phyloP scores from a whole-genome alignment of 2,113 vertebrate genomes.

The Astatotilapia flaviijosephi region DNA sequence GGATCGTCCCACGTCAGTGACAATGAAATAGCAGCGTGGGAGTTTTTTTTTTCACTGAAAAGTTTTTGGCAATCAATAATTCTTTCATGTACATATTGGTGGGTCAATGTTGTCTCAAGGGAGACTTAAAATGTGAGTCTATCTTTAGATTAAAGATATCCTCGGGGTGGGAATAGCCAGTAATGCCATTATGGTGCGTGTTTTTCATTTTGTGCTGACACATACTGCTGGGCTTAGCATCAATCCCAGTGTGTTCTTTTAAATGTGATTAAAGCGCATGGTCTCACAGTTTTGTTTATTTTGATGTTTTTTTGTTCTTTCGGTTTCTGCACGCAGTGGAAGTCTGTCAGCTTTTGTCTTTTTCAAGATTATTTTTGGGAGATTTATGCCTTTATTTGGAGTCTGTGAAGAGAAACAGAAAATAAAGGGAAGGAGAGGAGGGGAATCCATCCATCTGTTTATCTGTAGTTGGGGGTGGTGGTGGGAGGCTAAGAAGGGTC shows the following conservation, averaged over 20 bases:
- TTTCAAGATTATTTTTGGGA: not conserved
- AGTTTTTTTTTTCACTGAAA: not conserved
- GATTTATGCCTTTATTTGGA: not conserved
- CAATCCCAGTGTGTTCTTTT: not conserved
- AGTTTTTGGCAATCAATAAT: not conserved
- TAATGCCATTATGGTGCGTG: not conserved
- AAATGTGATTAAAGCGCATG: not conserved
- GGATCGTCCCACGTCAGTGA: not conserved
- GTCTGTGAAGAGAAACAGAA: not conserved
- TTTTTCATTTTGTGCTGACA: not conserved
- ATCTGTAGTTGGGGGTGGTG: not conserved
- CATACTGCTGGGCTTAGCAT: not conserved
- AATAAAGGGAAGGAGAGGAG: not conserved
- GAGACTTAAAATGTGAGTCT: not conserved
- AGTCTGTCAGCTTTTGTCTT: not conserved
- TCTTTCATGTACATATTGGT: not conserved
- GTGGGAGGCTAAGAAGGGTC: not conserved
- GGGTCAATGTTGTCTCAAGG: not conserved
- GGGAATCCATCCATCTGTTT: not conserved
- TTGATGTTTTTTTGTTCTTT: not conserved
- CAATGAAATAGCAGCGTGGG: not conserved
- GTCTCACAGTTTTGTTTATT: not conserved
- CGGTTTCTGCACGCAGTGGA: not conserved
- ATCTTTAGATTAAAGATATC: not conserved
- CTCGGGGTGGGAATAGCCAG: not conserved